Evolutionary conservation across 2,113 vertebrate species (phyloP), one percentile per base, ranked within the genome.

Genomic region (Rhadina sibilatrix): DNA sequence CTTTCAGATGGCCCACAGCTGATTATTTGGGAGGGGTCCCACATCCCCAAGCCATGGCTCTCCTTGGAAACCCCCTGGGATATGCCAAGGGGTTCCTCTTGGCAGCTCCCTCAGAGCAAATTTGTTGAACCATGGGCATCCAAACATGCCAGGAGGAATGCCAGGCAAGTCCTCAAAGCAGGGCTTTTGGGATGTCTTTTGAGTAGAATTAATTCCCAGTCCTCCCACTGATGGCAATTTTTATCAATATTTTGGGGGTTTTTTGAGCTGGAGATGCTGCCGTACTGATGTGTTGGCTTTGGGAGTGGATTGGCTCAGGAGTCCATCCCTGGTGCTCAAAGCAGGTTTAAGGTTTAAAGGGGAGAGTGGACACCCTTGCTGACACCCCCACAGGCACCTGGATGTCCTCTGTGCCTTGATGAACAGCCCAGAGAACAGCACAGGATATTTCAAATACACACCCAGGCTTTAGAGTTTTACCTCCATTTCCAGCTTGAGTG

Each of bases 211-310:
- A 35, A n/a, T 72, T 71, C 53, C 38, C 63, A 81, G 17, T 47
- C 22, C 15, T 54, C 20, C 3, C 59, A 59, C 38, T 46, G 44
- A 50, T 6, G 5, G 17, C 63, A 31, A n/a, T 87, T 50, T 75
- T 47, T 38, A n/a, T 23, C 7, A 12, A 19, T 17, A 3, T 40
- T 27, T 15, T 59, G 1, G 13, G 27, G 13, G 0, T 3, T 4
- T 10, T 49, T 87, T 80, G 20, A 69, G 69, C 23, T 72, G 25
- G 57, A n/a, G 57, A 16, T 38, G 40, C 22, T 72, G 20, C 69
- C 77, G 46, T 69, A 68, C 44, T n/a, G 15, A 1, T 11, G 28
- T 31, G 52, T 8, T 50, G 68, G 22, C 22, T 69, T 47, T 35
- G 52, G 63, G 35, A 2, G 1, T 9, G 68, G 68, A 31, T 54